Evolutionary conservation across 2,797 vertebrate species (phyloP).

Genomic region (Benthosema pterotum): DNA sequence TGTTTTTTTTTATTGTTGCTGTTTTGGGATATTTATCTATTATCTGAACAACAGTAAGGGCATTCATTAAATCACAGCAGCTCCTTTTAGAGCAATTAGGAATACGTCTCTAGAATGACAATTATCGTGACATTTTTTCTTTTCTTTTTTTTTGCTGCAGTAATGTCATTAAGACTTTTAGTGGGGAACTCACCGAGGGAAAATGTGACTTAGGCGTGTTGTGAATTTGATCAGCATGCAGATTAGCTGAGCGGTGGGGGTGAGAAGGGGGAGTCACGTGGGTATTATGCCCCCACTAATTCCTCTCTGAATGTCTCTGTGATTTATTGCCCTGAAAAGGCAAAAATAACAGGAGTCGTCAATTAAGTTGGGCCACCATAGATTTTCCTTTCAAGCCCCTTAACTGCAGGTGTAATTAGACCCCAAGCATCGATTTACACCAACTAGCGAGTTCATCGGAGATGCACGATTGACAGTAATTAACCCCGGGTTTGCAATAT

Average conservation of each 20-base stretch:
- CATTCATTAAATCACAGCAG: conserved; percentile 8
- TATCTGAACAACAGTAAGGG: neutral
- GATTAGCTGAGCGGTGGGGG: conserved; percentile 7
- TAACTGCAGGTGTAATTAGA: conserved; percentile 61
- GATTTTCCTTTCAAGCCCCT: conserved; percentile 40
- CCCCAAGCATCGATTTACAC: conserved; percentile 57
- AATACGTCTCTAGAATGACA: conserved; percentile 1
- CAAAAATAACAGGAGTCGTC: conserved; percentile 52
- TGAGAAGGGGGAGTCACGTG: neutral
- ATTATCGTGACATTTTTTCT: conserved; percentile 15
- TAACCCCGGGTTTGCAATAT: conserved; percentile 50
- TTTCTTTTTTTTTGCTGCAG: neutral
- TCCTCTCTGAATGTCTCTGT: conserved; percentile 43
- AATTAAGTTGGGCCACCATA: conserved; percentile 41
- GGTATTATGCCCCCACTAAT: conserved; percentile 37
- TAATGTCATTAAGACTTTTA: conserved; percentile 16
- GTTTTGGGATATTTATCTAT: conserved; percentile 3
- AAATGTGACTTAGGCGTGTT: neutral
- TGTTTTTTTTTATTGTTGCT: neutral
- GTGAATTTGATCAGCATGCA: conserved; percentile 22
- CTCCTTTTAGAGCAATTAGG: conserved; percentile 7
- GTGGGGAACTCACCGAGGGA: conserved; percentile 3
- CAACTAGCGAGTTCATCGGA: conserved; percentile 43
- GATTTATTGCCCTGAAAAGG: conserved; percentile 55
- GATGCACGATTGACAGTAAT: conserved; percentile 55